Evolutionary conservation across 2,113 vertebrate genomes (phyloP), one percentile per base, ranked within the genome.

Genomic region (Egretta garzetta): DNA sequence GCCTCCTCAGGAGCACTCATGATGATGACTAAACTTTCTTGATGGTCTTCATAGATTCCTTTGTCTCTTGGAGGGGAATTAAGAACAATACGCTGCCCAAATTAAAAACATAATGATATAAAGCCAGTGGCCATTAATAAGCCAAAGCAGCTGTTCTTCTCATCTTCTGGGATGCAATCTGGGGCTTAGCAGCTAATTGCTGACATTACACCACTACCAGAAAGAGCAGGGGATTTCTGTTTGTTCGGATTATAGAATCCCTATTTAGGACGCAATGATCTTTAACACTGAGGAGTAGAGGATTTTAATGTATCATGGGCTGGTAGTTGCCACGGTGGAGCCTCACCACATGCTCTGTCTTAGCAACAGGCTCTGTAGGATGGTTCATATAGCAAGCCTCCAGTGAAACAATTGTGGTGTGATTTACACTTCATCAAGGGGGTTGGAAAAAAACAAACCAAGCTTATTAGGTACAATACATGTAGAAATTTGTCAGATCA

Each of bases 381-480:
- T 52, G 28, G 56, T 75, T 50, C 23, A 13, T 56, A 58, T 43
- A 94, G 63, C 64, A 85, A 91, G 22, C 35, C 74, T 91, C 56
- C 39, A 84, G 52, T 76, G 64, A 88, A 93, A 67, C 58, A 68
- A 56, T n/a, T 82, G 82, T 81, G 52, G 12, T 62, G 49, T 39
- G 41, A 62, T 62, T 92, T 96, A 91, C 41, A 47, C 67, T 85
- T 95, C 93, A 86, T 75, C 75, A 52, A 76, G 47, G 47, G 52
- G 6, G 3, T 3, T 47, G 23, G 16, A 37, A 52, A 67, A 95
- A 88, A 88, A 10, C 8, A 30, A 75, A 93, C 56, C 43, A 93
- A 92, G 45, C 66, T 96, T 82, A 83, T 93, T 92, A 96, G 56
- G 50, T 74, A 47, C 43, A 88, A 81, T 89, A 64, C 86, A 82